Base-by-base conservation (phyloP, 1,140 invertebrate species). In the Hormaphis cornu region DNA sequence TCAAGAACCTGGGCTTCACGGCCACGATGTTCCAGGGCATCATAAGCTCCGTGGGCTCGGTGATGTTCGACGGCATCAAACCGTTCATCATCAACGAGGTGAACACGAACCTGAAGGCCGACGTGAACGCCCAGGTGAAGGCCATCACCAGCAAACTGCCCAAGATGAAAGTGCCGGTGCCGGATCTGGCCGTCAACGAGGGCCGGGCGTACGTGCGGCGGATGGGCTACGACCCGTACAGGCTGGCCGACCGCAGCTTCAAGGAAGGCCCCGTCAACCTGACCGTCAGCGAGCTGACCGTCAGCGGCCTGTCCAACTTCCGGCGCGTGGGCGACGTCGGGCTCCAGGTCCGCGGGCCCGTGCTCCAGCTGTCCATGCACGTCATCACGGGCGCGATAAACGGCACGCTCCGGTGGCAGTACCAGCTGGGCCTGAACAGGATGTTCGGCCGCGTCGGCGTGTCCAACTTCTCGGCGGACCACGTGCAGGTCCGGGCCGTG, bases 61-160 rank as follows among this genome's bases (percentile, higher is more conserved):
- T 90, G 50, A 80, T 93, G 0, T 93, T 93, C 73, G 89, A 92
- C 74, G 87, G 87, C 14, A 88, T 92, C 69, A 92, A 92, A 75
- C 90, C 90, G 0, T 88, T 88, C 63, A 85, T 93, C 71, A 78
- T 91, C 3, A 83, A 83, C 71, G 86, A 91, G 78, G 66, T 76
- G 18, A 74, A 73, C 53, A 69, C 59, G 10, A 73, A 72, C 61
- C 69, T 76, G 22, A n/a, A 66, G 18, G 18, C 53, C 12, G 73
- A 73, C 48, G 71, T 75, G 10, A 74, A 75, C 48, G 18, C 33
- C 16, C 69, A 71, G 48, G 59, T 75, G 8, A 71, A 70, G 61
- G 46, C 63, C 7, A 66, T 75, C 22, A 72, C 72, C 18, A 70
- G 44, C 14, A 74, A 72, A 82, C 59, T 88, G 90, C 74, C 88